Percentiles rank a stretch among this genome's conserved stretches.
phyloP scores from a whole-genome alignment of 2,113 vertebrate species.

The Microtus montanus region DNA sequence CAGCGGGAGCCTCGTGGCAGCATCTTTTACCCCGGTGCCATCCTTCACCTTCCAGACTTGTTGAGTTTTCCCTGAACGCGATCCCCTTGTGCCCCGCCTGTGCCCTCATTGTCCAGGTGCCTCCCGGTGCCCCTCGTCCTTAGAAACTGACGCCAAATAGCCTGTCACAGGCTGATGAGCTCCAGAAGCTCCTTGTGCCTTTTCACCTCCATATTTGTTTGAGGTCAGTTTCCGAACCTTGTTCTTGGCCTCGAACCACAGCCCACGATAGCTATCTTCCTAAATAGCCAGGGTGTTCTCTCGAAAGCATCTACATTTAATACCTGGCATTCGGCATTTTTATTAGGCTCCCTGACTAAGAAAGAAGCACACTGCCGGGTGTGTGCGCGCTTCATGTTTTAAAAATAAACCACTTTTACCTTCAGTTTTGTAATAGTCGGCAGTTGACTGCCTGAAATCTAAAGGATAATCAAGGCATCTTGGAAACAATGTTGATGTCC shows the following conservation, averaged over 20 bases:
- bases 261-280: slow-evolving; percentile 9
- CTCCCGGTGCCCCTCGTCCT: not conserved
- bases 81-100: not conserved
- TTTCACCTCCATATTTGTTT: slow-evolving; percentile 72
- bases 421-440: not conserved
- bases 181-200: slow-evolving; percentile 17
- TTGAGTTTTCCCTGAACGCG: not conserved
- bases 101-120: not conserved
- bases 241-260: not conserved
- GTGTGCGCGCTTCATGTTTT: not conserved
- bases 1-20: not conserved
- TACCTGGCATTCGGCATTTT: not conserved
- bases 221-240: slow-evolving; percentile 14
- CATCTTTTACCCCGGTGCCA: not conserved
- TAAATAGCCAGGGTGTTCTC: slow-evolving; percentile 43
- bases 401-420: not conserved
- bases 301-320: slow-evolving; percentile 56
- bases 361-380: not conserved
- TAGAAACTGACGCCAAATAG: not conserved
- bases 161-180: not conserved
- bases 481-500: not conserved
- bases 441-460: not conserved
- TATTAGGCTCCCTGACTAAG: not conserved
- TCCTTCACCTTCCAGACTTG: not conserved
- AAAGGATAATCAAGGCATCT: not conserved